A percentile compares a stretch with the other conserved stretches of the same genome.
Evolutionary conservation across 2,888 invertebrate species (phyloP).

Genomic region (Zygogramma bicolorata): DNA sequence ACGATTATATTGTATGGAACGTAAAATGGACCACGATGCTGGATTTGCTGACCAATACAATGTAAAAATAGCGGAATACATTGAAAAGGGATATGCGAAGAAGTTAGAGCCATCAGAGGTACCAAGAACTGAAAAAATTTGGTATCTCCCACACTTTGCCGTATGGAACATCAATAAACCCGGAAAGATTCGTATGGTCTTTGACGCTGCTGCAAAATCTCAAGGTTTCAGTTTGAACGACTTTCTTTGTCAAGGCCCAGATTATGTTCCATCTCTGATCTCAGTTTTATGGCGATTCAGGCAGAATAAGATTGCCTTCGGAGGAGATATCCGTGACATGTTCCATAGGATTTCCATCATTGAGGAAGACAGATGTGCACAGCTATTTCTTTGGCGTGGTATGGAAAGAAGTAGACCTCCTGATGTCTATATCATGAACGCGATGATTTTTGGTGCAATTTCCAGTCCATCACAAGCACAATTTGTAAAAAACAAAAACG

Average conservation of each 20-base stretch:
- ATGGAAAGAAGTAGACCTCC: neutral
- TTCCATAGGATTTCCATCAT: neutral
- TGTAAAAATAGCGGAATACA: no score
- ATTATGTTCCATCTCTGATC: neutral
- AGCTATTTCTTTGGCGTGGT: no score
- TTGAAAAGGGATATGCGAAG: no score
- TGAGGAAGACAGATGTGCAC: neutral
- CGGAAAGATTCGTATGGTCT: neutral
- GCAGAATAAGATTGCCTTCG: neutral
- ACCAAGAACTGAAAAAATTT: no score
- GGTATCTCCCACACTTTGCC: no score
- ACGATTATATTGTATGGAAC: no score
- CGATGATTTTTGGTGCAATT: neutral
- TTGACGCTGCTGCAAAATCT: neutral
- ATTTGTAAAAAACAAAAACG: neutral
- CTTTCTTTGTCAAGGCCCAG: neutral
- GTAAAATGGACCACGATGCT: no score
- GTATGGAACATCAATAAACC: no score
- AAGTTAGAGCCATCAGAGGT: no score
- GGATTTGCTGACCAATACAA: no score
- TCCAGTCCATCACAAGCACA: neutral
- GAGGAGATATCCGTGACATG: neutral
- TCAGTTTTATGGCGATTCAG: neutral
- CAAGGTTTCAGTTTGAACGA: neutral
- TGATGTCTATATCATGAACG: neutral